Evolutionary conservation across 2,113 vertebrate species (phyloP).

Genomic region (Hippocampus zosterae): DNA sequence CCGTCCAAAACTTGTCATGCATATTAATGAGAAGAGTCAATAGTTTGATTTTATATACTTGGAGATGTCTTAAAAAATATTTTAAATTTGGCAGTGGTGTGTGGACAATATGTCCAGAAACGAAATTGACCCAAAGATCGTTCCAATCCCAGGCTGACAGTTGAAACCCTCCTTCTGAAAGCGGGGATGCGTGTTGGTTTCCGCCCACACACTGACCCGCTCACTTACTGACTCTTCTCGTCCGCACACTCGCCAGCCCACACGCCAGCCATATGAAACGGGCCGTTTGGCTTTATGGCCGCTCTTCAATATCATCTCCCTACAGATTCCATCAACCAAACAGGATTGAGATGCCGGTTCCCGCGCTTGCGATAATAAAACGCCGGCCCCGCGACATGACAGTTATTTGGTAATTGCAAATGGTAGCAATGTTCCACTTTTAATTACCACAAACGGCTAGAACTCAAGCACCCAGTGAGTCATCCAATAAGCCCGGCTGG

Average conservation of each 20-base stretch:
- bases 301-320: slow-evolving; percentile 48
- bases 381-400: slow-evolving; percentile 33
- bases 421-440: slow-evolving; percentile 41
- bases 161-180: slow-evolving; percentile 38
- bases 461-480: slow-evolving; percentile 14
- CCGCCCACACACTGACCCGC: slow-evolving; percentile 43
- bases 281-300: slow-evolving; percentile 61
- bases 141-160: slow-evolving; percentile 25
- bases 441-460: slow-evolving; percentile 45
- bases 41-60: too few relatives aligned
- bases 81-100: not conserved
- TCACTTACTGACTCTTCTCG: slow-evolving; percentile 27
- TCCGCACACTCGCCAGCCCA: slow-evolving; percentile 29
- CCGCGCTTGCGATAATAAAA: slow-evolving; percentile 39
- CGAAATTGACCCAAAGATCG: slow-evolving; percentile 39
- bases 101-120: slow-evolving; percentile 21
- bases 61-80: too few relatives aligned
- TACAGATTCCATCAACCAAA: slow-evolving; percentile 48
- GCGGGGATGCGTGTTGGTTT: slow-evolving; percentile 31
- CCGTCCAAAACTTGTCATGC: too few relatives aligned
- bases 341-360: slow-evolving; percentile 26
- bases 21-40: too few relatives aligned
- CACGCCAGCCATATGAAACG: slow-evolving; percentile 35
- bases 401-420: slow-evolving; percentile 49
- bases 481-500: slow-evolving; percentile 18